These are phyloP conservation scores for Strix uralensis DNA, from an alignment of 2,113 vertebrate genomes.

Conservation along the genomic window DNA sequence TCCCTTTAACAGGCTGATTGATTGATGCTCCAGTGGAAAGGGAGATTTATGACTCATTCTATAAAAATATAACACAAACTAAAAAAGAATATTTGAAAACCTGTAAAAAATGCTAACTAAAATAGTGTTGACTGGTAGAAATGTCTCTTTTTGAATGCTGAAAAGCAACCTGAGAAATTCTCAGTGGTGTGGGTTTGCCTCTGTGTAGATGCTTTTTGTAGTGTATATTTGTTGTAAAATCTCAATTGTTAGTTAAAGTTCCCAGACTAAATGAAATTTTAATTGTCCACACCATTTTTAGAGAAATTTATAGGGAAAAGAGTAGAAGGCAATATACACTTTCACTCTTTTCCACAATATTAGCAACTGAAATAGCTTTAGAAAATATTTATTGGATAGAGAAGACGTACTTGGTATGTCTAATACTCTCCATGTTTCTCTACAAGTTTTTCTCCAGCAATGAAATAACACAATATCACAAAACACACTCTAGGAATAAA, in stretches of 20 bases:
- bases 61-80: background rate
- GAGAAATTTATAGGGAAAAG: background rate
- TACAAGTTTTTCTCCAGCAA: background rate
- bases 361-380: background rate
- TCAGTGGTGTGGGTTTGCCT: background rate
- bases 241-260: background rate
- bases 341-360: background rate
- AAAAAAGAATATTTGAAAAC: background rate
- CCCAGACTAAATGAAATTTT: background rate
- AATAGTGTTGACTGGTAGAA: background rate
- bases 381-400: background rate
- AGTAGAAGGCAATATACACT: background rate
- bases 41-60: background rate
- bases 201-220: background rate
- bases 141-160: background rate
- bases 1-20: background rate
- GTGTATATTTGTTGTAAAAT: background rate
- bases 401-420: background rate
- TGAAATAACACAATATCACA: background rate
- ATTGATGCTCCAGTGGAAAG: background rate
- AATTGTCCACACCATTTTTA: background rate
- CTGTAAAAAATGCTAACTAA: background rate
- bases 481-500: background rate
- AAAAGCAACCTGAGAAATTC: background rate
- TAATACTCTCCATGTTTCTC: background rate